phyloP scores from a whole-genome alignment of 2,797 vertebrate genomes.

The Microctenopoma lineatum region DNA sequence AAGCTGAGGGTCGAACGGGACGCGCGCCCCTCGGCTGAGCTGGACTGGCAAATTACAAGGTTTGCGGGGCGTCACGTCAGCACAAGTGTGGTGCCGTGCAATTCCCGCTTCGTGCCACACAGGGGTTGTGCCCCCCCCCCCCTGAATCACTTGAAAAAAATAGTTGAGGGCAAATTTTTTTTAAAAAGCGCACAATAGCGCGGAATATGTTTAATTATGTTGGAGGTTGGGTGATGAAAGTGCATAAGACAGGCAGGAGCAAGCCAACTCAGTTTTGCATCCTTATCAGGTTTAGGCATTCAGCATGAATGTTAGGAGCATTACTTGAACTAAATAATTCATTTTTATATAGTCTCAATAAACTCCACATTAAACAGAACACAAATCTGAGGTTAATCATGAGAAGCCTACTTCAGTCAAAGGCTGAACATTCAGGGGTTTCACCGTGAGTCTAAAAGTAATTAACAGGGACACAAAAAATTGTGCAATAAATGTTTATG shows the following conservation, averaged over 20 bases:
- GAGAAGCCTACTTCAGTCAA: background rate
- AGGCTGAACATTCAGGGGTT: background rate
- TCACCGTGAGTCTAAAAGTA: background rate
- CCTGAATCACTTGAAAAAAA: background rate
- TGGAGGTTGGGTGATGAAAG: constrained; percentile 10
- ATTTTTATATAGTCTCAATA: too few species aligned
- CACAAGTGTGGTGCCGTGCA: constrained; percentile 47
- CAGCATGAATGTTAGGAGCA: background rate
- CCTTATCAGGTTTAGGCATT: background rate
- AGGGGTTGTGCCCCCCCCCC: constrained; percentile 8
- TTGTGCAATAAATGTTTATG: constrained; percentile 5
- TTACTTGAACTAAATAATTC: background rate
- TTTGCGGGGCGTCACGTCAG: constrained; percentile 64
- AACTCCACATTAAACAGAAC: background rate
- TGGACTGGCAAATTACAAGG: constrained; percentile 64
- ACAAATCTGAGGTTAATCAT: background rate
- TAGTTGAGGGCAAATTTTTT: constrained; percentile 13
- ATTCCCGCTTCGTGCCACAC: constrained; percentile 24
- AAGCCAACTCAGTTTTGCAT: background rate
- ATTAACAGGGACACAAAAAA: constrained; percentile 2
- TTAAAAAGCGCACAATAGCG: background rate
- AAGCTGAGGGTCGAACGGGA: constrained; percentile 23
- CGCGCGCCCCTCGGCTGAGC: constrained; percentile 31
- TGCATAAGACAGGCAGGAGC: background rate
- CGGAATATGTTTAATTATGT: constrained; percentile 16